A percentile compares a stretch with the other conserved stretches of the same genome.
phyloP scores from a whole-genome alignment of 2,888 invertebrate genomes.

The Pterostichus niger region DNA sequence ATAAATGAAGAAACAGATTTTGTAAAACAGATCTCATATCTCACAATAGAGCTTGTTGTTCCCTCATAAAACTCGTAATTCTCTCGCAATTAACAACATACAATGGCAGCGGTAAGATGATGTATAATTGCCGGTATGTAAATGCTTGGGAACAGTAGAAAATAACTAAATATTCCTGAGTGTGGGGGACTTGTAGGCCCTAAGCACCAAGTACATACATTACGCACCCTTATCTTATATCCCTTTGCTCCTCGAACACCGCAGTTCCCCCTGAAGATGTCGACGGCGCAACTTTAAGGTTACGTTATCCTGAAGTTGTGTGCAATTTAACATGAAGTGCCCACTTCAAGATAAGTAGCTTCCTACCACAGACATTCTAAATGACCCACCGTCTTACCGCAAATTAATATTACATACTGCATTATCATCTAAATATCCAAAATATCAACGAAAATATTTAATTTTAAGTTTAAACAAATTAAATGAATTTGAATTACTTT shows the following conservation, averaged over 20 bases:
- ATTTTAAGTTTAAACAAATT: no score
- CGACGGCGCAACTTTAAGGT: constrained; percentile 47
- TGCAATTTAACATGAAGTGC: constrained; percentile 41
- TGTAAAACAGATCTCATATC: no score
- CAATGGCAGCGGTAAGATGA: constrained; percentile 19
- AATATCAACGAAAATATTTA: no score
- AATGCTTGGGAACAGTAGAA: constrained; percentile 18
- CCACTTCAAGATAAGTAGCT: constrained; percentile 40
- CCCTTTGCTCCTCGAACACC: background rate
- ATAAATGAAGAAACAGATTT: no score
- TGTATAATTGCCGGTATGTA: constrained; percentile 38
- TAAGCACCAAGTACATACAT: constrained; percentile 35
- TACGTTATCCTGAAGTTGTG: constrained; percentile 39
- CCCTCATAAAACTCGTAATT: constrained; percentile 30
- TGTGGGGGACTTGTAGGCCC: background rate
- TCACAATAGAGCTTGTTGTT: constrained; percentile 15
- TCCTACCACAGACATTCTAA: constrained; percentile 32
- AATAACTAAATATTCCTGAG: constrained; percentile 35
- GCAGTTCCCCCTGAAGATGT: background rate
- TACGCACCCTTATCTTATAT: constrained; percentile 30
- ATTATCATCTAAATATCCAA: no score
- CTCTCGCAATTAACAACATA: constrained; percentile 42
- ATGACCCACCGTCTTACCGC: constrained; percentile 13
- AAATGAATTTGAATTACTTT: no score
- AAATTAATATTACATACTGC: constrained; percentile 22